Evolutionary conservation across 2,113 vertebrate species (phyloP), one percentile per base, ranked within the genome.

Genomic region (Grantiella picta): DNA sequence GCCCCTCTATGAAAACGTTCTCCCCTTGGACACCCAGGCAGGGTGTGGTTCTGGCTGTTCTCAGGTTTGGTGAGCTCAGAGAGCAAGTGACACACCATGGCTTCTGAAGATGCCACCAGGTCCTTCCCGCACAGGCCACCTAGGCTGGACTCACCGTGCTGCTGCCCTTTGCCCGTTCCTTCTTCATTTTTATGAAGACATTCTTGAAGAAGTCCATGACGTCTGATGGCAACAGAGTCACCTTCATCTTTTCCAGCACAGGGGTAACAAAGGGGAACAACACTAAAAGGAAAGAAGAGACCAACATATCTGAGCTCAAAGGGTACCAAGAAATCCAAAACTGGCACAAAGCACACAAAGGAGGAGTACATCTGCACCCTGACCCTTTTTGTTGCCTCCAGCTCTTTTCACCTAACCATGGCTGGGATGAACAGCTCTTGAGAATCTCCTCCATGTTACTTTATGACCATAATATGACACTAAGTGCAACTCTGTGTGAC

Each of bases 151-250:
- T 94, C 66, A 98, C 98, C 19, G 0, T 63, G 71, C 63, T 66
- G 73, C 38, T 56, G n/a, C 78, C 89, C 15, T 65, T 52, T 65
- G 90, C 50, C 8, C 97, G 87, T 12, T 97, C 89, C 12, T 95
- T 71, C 88, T 98, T 98, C 36, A 99, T 97, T 94, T 97, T 98
- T 50, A 45, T 75, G 71, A 98, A 87, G 14, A 96, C 14, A 1
- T 16, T 25, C 5, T 49, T 93, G 73, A 98, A 98, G 96, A 98
- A 99, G 8, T 96, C 81, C 2, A 92, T 78, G 28, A 96, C 92
- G 0, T 95, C 49, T 4, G 33, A 7, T 7, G 99, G 97, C 44
- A 98, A 95, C 8, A 98, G 24, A 29, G 88, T 95, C 40, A 98
- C 25, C 9, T 98, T 97, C 63, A 98, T 33, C 96, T 97, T 98